Evolutionary conservation across 2,888 invertebrate species (phyloP).

Genomic region (Eupithecia centaureata): DNA sequence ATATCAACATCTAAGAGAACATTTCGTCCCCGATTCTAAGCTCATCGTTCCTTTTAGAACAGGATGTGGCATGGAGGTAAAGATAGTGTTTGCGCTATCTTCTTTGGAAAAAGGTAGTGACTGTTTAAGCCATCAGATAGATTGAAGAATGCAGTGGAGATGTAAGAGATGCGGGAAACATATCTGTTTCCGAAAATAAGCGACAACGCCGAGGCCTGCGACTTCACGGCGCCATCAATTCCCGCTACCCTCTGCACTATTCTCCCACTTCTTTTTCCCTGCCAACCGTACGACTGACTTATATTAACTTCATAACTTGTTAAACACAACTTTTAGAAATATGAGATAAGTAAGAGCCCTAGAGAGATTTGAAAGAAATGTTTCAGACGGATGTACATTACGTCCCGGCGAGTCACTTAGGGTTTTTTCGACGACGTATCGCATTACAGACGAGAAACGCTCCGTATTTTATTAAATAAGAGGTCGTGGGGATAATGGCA

Average conservation of each 20-base stretch:
- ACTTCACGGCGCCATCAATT: slow-evolving; percentile 68
- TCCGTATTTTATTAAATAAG: slow-evolving; percentile 63
- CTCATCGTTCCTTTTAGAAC: slow-evolving; percentile 23
- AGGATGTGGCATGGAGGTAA: slow-evolving; percentile 18
- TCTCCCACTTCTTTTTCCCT: slow-evolving; percentile 71
- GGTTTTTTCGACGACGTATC: slow-evolving; percentile 57
- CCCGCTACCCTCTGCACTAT: slow-evolving; percentile 63
- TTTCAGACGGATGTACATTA: slow-evolving; percentile 57
- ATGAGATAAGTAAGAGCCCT: slow-evolving; percentile 69
- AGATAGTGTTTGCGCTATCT: slow-evolving; percentile 35
- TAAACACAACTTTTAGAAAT: slow-evolving; percentile 76
- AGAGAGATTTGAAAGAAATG: slow-evolving; percentile 67
- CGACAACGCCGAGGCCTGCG: slow-evolving; percentile 48
- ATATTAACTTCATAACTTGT: slow-evolving; percentile 78
- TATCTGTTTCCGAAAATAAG: slow-evolving; percentile 52
- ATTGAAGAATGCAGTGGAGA: slow-evolving; percentile 52
- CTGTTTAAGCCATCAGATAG: slow-evolving; percentile 35
- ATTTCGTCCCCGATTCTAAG: slow-evolving; percentile 25
- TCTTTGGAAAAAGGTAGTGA: slow-evolving; percentile 35
- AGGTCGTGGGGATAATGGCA: slow-evolving; percentile 52
- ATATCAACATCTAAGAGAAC: slow-evolving; percentile 25
- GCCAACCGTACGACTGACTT: slow-evolving; percentile 68
- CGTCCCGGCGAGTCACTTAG: slow-evolving; percentile 54
- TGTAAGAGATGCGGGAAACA: slow-evolving; percentile 48
- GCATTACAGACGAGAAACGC: slow-evolving; percentile 53